phyloP scores from a whole-genome alignment of 2,888 invertebrate species.

The Rugalucina vietnamica region DNA sequence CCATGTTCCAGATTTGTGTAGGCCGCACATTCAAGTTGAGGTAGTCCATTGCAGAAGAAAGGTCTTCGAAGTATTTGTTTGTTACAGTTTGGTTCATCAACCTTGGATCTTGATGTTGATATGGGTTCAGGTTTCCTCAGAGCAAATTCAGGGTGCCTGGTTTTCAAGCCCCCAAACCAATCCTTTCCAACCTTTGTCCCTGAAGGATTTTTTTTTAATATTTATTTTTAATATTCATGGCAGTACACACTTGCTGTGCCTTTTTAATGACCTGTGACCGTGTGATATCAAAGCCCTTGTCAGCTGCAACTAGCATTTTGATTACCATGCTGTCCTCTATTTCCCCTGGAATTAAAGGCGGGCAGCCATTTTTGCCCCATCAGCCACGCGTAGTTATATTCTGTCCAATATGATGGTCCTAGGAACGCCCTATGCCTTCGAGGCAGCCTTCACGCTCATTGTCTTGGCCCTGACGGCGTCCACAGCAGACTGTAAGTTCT shows the following conservation, averaged over 20 bases:
- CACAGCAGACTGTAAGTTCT: not conserved
- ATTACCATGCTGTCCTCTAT: not conserved
- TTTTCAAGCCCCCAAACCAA: not conserved
- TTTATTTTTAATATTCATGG: not conserved
- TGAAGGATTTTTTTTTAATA: not conserved
- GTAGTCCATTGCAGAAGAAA: not conserved
- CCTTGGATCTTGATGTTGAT: not conserved
- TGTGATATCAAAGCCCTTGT: not conserved
- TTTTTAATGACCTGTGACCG: not conserved
- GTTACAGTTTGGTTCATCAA: not conserved
- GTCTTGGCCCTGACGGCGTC: not conserved
- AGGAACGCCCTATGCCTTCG: conserved; percentile 5
- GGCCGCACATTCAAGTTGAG: not conserved
- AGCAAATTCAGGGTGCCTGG: not conserved
- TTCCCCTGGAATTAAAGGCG: not conserved
- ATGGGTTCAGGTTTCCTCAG: not conserved
- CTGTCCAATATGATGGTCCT: conserved; percentile 12
- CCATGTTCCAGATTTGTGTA: not conserved
- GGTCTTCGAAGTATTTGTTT: not conserved
- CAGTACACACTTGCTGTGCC: not conserved
- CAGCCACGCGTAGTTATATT: not conserved
- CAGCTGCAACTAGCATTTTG: not conserved
- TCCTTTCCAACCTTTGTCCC: not conserved
- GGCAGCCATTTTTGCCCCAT: not conserved
- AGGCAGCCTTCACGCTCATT: not conserved